These are phyloP conservation scores for Takifugu bimaculatus DNA, from an alignment of 2,113 vertebrate genomes.

Conservation along the genomic window DNA sequence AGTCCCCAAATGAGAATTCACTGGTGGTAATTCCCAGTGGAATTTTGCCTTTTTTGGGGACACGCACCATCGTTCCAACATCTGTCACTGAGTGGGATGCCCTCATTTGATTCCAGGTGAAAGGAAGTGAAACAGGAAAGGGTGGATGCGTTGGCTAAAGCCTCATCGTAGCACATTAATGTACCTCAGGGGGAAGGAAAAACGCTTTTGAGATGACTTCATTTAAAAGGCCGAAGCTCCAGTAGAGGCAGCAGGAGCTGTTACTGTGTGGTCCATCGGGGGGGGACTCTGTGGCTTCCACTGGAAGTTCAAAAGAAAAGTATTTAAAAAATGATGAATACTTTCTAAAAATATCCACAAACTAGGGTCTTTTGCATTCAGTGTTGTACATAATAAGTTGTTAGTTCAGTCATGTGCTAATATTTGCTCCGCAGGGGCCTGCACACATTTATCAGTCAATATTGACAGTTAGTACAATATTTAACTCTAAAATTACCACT, in stretches of 20 bases:
- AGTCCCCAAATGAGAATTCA: slow-evolving; percentile 51
- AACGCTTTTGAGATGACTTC: slow-evolving; percentile 30
- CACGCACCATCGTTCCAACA: not conserved
- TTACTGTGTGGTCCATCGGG: slow-evolving; percentile 26
- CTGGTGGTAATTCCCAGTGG: slow-evolving; percentile 50
- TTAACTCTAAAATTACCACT: not conserved
- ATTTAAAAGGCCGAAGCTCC: slow-evolving; percentile 30
- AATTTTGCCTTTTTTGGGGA: slow-evolving; percentile 20
- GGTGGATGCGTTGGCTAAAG: slow-evolving; percentile 12
- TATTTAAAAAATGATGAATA: not conserved
- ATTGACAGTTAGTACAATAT: not conserved
- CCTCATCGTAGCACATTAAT: slow-evolving; percentile 22
- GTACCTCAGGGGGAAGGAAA: slow-evolving; percentile 22
- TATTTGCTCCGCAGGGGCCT: not conserved
- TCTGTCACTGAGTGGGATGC: slow-evolving; percentile 1
- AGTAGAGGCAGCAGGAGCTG: not conserved
- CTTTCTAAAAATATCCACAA: not conserved
- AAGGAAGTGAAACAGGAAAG: slow-evolving; percentile 27
- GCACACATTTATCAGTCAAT: not conserved
- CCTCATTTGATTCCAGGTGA: slow-evolving; percentile 26
- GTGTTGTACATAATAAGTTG: not conserved
- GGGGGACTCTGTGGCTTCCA: slow-evolving; percentile 4
- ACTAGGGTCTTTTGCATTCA: not conserved
- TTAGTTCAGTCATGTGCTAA: not conserved
- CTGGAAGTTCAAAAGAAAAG: slow-evolving; percentile 14